Base-by-base conservation (phyloP, 2,797 vertebrate genomes). In the Propithecus perrieri region DNA sequence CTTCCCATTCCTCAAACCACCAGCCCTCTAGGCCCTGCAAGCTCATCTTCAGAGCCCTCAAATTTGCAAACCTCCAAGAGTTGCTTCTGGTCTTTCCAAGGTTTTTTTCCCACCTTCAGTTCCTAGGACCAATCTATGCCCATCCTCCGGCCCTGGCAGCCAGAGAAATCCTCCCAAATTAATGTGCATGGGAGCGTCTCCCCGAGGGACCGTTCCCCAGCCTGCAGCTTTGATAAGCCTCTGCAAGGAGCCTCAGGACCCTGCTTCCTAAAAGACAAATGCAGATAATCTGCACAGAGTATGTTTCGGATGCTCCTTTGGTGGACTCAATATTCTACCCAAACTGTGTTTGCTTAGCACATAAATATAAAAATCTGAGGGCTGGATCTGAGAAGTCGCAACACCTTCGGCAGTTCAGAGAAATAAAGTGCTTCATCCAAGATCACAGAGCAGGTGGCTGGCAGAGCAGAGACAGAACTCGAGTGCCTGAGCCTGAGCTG, bases 291-390 rank as follows among this genome's bases (percentile, higher is more conserved):
- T 74, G 13, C 24, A 81, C 13, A 2, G 28, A 83, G 12, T 53
- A 38, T 48, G 41, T 85, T 92, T 72, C 11, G 57, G 91, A 87
- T 84, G 72, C 53, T 86, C 78, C 53, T 92, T 93, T 79, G 26
- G 38, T 93, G 57, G 69, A 78, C 61, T 91, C 76, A 55, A 26
- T 43, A 38, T 78, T 84, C 81, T 95, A n/a, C 75, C 57, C 86
- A 84, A 78, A 76, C 24, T 38, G 67, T 92, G 30, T 35, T 94
- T 91, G 61, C 80, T 92, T 67, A 69, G 67, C 91, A 79, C 80
- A 38, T 4, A 76, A 67, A 71, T 75, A 85, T 91, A 63, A 87
- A 84, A 71, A 55, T 57, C 59, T 83, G 55, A 12, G 28, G 85
- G 63, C n/a, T 75, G n/a, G 30, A 71, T 83, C 79, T 79, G 69